Conservation (phyloP, 1,140 invertebrate species). For the Lordiphosa mommai region DNA sequence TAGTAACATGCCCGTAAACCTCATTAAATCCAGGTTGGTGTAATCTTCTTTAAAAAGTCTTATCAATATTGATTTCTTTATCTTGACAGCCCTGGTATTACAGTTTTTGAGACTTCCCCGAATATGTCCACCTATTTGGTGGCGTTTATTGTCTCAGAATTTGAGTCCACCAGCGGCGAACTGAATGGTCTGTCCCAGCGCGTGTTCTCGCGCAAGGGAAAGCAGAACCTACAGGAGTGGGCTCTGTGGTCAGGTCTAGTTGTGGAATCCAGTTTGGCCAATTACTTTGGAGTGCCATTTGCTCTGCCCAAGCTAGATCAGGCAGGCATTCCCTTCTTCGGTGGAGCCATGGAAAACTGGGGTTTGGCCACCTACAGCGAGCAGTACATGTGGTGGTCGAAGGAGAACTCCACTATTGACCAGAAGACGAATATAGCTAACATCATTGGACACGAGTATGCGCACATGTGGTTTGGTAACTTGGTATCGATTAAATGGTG, state of each 20-base stretch:
- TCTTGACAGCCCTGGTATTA: constrained; percentile 16
- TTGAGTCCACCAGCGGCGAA: constrained; percentile 61
- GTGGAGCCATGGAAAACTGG: constrained; percentile 76
- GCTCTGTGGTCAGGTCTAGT: constrained; percentile 46
- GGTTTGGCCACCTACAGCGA: constrained; percentile 68
- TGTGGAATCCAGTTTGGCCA: constrained; percentile 41
- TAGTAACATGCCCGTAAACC: constrained; percentile 86
- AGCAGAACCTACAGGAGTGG: constrained; percentile 50
- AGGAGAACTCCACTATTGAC: constrained; percentile 49
- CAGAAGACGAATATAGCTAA: constrained; percentile 80
- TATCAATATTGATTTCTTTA: neutral
- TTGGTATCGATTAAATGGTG: constrained; percentile 84
- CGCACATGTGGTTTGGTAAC: constrained; percentile 87
- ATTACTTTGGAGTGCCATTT: constrained; percentile 52
- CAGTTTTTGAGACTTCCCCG: constrained; percentile 51
- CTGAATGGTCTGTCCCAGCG: constrained; percentile 71
- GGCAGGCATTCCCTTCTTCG: constrained; percentile 63
- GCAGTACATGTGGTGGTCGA: constrained; percentile 64
- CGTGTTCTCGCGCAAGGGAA: constrained; percentile 57
- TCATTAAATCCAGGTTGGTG: constrained; percentile 21
- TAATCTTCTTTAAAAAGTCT: neutral
- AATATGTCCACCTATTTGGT: constrained; percentile 87
- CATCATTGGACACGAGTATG: constrained; percentile 83
- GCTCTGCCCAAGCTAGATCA: constrained; percentile 62
- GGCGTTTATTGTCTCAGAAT: constrained; percentile 87